These are phyloP conservation scores for Candoia aspera DNA, from an alignment of 2,113 vertebrate genomes.

Conservation along the genomic window DNA sequence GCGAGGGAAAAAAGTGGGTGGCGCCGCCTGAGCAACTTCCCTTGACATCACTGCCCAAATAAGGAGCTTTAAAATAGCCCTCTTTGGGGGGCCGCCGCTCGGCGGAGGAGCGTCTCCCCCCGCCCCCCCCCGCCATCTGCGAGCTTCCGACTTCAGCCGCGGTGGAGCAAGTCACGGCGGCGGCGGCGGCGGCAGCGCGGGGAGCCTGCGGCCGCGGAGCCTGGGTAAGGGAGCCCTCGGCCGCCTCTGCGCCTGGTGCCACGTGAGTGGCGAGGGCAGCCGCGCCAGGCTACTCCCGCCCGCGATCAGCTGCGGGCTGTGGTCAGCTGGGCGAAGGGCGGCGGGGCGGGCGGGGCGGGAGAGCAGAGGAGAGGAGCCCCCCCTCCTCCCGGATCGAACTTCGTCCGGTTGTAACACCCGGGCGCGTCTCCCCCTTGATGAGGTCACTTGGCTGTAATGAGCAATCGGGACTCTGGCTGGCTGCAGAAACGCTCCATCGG, in stretches of 20 bases:
- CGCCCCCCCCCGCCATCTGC: not conserved
- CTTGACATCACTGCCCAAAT: constrained; percentile 92
- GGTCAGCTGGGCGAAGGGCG: not conserved
- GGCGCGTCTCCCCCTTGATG: not conserved
- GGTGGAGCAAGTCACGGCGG: not conserved
- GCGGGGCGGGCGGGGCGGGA: not conserved
- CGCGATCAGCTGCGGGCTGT: not conserved
- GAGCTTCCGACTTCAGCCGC: not conserved
- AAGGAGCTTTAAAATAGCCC: constrained; percentile 81
- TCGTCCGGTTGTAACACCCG: not conserved
- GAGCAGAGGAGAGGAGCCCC: not conserved
- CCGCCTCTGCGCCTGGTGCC: not conserved
- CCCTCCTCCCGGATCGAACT: not conserved
- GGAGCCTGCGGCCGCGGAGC: not conserved
- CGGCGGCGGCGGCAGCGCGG: not conserved
- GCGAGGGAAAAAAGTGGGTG: constrained; percentile 66
- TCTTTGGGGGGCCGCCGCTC: constrained; percentile 62
- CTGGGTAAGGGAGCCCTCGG: not conserved
- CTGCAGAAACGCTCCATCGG: not conserved
- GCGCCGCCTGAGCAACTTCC: constrained; percentile 80
- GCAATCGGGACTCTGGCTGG: constrained; percentile 1
- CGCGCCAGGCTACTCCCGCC: not conserved
- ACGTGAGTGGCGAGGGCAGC: not conserved
- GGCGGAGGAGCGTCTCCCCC: constrained; percentile 53
- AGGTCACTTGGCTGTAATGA: constrained; percentile 25